Conservation (phyloP, 2,888 invertebrate species). For the Drosophila lacicola region DNA sequence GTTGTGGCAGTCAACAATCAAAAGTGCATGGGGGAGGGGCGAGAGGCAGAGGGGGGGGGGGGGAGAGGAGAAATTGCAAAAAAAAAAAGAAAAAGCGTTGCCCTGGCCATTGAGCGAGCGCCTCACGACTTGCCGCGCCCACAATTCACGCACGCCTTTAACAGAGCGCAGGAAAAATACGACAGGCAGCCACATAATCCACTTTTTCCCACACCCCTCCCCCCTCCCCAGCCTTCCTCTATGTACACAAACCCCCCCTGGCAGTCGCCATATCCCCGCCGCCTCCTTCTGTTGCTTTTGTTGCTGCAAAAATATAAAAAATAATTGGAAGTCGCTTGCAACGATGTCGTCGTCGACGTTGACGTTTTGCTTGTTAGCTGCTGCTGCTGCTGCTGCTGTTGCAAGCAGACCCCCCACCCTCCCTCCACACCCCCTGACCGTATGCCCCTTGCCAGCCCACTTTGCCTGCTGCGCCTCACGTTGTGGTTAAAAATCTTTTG, state of each 20-base stretch:
- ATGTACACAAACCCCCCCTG: neutral
- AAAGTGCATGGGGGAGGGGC: conserved; percentile 34
- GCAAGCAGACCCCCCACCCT: neutral
- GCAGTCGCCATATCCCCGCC: neutral
- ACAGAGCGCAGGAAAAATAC: conserved; percentile 47
- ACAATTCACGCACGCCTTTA: conserved; percentile 61
- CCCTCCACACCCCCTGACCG: neutral
- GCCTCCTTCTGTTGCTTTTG: conserved; percentile 60
- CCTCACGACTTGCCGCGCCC: conserved; percentile 49
- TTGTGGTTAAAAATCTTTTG: conserved; percentile 61
- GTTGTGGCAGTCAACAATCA: conserved; percentile 52
- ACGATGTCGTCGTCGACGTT: conserved; percentile 60
- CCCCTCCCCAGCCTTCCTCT: neutral
- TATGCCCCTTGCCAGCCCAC: conserved; percentile 9
- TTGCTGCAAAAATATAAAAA: conserved; percentile 78
- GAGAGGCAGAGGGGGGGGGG: neutral
- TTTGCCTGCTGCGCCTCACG: conserved; percentile 26
- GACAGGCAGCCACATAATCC: conserved; percentile 70
- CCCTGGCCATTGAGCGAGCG: conserved; percentile 42
- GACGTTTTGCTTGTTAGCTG: conserved; percentile 72
- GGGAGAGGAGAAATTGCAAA: neutral
- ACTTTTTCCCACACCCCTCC: conserved; percentile 43
- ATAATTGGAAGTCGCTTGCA: conserved; percentile 79
- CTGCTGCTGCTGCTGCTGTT: conserved; percentile 24
- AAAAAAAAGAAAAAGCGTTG: conserved; percentile 15